These are phyloP conservation scores for Lepidurus couesii DNA, from an alignment of 1,140 invertebrate species.

Conservation along the genomic window DNA sequence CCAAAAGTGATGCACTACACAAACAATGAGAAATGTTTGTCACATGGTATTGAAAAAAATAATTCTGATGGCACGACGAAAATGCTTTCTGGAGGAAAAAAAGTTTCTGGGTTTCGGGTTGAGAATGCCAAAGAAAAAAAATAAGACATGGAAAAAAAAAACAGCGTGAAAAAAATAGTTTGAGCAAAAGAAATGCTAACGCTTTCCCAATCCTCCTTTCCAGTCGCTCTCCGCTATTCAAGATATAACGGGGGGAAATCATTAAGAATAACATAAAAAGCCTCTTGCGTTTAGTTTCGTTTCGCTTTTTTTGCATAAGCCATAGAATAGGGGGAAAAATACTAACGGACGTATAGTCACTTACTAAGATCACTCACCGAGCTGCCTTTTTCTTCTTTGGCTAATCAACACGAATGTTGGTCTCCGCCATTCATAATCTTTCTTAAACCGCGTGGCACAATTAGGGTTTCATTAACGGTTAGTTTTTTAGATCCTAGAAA, in stretches of 20 bases:
- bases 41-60: not conserved
- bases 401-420: not conserved
- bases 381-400: slow-evolving; percentile 2
- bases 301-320: not conserved
- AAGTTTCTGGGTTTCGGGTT: not conserved
- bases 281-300: not conserved
- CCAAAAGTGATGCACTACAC: not conserved
- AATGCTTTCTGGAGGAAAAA: not conserved
- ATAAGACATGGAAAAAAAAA: not conserved
- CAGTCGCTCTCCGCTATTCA: not conserved
- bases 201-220: slow-evolving; percentile 1
- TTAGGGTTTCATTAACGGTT: not conserved
- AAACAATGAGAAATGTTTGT: not conserved
- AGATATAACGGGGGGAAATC: not conserved
- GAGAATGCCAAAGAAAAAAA: not conserved
- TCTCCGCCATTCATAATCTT: not conserved
- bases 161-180: not conserved
- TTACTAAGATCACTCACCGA: not conserved
- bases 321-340: not conserved
- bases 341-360: not conserved
- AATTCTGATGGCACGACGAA: not conserved
- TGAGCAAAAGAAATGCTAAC: not conserved
- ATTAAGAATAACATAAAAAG: not conserved
- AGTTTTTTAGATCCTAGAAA: not conserved
- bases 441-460: not conserved